Evolutionary conservation across 1,140 invertebrate genomes (phyloP), one percentile per base, ranked within the genome.

Genomic region (Pseudachorutes palmiensis): DNA sequence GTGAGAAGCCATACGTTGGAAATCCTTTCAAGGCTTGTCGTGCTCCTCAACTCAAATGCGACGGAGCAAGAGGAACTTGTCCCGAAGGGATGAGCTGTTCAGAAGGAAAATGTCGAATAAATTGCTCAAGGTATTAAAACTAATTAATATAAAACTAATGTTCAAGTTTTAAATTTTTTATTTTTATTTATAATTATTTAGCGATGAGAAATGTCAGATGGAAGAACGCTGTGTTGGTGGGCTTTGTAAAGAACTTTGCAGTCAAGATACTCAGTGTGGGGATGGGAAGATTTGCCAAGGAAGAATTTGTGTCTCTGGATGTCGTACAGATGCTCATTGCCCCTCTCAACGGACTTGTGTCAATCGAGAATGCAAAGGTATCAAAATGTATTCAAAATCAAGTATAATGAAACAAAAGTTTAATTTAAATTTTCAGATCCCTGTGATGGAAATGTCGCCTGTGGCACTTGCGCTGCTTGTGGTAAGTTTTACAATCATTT

Each of bases 1-100:
- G 92, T 76, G 88, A 90, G 41, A 87, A 89, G 75, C 94, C 91
- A 78, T 87, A 91, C 79, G 82, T 88, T 63, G 91, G 91, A 32
- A 84, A 87, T 75, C 89, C 92, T 5, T 83, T 85, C 49, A 82
- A 86, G 12, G 83, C 84, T 55, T 95, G 92, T 76, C 82, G 82
- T 58, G 86, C 86, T 48, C 91, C 0, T 9, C 5, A 41, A 41
- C 5, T 41, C 29, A 61, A 29, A 22, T 58, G 28, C 55, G 22
- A n/a, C n/a, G n/a, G 5, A 58, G 55, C 5, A 58, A 58, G 12
- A 29, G 24, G 24, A 12, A 12, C n/a, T 22, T 96, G 92, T 75
- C 86, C 90, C 55, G 86, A 88, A 22, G 90, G 93, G 78, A 83
- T 87, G 76, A 88, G 89, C 63, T 96, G 92, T 77, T 82, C 88